These are phyloP conservation scores for Oryzias celebensis DNA, from an alignment of 2,113 vertebrate species.

Conservation along the genomic window DNA sequence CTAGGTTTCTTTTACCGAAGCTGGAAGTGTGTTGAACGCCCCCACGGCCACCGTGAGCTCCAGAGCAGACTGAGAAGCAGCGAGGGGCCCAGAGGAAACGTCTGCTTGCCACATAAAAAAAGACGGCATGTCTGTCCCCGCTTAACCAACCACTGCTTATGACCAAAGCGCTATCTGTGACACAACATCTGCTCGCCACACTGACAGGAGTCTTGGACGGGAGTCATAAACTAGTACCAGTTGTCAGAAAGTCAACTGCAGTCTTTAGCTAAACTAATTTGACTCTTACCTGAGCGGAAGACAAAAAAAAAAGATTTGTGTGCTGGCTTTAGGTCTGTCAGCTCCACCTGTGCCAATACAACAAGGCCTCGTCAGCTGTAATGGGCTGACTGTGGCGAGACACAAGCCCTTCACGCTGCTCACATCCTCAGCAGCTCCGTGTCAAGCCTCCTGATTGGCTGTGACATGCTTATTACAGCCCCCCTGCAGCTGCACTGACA, in stretches of 20 bases:
- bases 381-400: slow-evolving; percentile 36
- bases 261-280: not conserved
- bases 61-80: slow-evolving; percentile 9
- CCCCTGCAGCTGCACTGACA: slow-evolving; percentile 53
- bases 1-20: not conserved
- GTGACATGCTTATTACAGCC: slow-evolving; percentile 50
- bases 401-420: slow-evolving; percentile 40
- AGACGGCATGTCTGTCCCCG: slow-evolving; percentile 39
- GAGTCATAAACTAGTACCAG: slow-evolving; percentile 23
- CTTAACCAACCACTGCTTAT: slow-evolving; percentile 41
- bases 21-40: not conserved
- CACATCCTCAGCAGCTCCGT: slow-evolving; percentile 37
- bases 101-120: slow-evolving; percentile 54
- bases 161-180: slow-evolving; percentile 53
- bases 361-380: slow-evolving; percentile 22
- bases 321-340: slow-evolving; percentile 5
- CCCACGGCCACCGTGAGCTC: not conserved
- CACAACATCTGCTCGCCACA: slow-evolving; percentile 52
- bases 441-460: slow-evolving; percentile 57
- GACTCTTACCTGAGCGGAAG: slow-evolving; percentile 1
- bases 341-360: slow-evolving; percentile 12
- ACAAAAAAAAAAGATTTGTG: not conserved
- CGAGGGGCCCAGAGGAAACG: slow-evolving; percentile 66
- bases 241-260: slow-evolving; percentile 16
- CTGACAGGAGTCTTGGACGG: slow-evolving; percentile 14